Conservation (phyloP, 2,888 invertebrate genomes). For the Scaptomyza tumidula region DNA sequence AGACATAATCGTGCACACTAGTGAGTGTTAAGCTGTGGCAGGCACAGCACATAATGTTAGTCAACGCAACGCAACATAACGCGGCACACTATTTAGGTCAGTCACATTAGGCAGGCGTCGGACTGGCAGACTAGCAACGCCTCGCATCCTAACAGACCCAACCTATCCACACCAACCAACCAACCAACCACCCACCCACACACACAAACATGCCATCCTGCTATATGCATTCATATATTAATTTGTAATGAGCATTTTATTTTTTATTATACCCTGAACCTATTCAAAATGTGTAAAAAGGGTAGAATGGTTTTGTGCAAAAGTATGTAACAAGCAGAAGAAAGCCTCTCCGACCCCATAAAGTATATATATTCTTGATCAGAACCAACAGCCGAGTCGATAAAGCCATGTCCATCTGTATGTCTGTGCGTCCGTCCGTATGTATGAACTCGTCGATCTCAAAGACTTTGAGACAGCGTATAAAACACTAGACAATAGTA, state of each 20-base stretch:
- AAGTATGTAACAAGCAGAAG: no score
- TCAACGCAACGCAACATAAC: constrained; percentile 44
- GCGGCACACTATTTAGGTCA: constrained; percentile 79
- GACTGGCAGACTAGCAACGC: constrained; percentile 44
- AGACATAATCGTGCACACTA: constrained; percentile 7
- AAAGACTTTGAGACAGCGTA: no score
- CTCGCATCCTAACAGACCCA: constrained; percentile 9
- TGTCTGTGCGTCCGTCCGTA: no score
- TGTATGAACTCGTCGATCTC: no score
- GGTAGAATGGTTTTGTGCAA: no score
- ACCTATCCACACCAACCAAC: constrained; percentile 1
- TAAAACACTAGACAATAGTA: no score
- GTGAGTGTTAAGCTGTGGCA: constrained; percentile 10
- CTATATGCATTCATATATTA: constrained; percentile 41
- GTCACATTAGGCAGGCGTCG: constrained; percentile 78
- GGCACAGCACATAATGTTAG: constrained; percentile 45
- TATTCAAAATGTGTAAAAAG: no score
- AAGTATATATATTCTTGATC: no score
- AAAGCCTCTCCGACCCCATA: no score
- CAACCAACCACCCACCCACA: background rate
- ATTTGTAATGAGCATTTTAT: constrained; percentile 75
- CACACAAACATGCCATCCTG: constrained; percentile 22
- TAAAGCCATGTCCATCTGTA: no score
- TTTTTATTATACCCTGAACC: background rate
- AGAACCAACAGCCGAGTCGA: no score